These are phyloP conservation scores for Aphelinus atriplicis DNA, from an alignment of 1,140 invertebrate genomes.

Conservation along the genomic window DNA sequence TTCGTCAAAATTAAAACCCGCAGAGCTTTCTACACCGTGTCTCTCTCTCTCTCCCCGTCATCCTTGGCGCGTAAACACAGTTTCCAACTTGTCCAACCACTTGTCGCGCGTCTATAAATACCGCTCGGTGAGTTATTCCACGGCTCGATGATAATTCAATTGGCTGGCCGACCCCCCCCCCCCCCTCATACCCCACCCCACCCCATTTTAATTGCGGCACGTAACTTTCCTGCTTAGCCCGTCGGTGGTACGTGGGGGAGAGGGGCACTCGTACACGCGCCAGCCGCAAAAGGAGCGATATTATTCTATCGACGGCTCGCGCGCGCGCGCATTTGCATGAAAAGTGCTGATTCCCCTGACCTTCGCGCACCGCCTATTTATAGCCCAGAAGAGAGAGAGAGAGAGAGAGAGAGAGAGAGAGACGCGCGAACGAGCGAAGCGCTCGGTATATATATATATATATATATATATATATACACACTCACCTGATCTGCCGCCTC, in stretches of 20 bases:
- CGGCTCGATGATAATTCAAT: background rate
- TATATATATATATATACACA: too few relatives aligned
- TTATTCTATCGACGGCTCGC: conserved; percentile 51
- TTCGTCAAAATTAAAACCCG: too few relatives aligned
- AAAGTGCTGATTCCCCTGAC: conserved; percentile 57
- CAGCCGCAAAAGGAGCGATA: conserved; percentile 47
- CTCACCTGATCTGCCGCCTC: too few relatives aligned
- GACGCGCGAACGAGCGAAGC: too few relatives aligned
- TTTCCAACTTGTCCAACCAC: background rate
- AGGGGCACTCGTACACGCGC: too few relatives aligned
- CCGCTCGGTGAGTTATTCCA: background rate
- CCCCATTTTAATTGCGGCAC: background rate
- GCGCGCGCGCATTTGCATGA: conserved; percentile 52
- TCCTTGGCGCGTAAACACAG: background rate
- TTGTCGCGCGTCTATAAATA: background rate
- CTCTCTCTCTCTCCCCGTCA: background rate
- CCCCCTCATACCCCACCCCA: background rate
- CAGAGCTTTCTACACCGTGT: background rate
- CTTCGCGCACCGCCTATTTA: conserved; percentile 46
- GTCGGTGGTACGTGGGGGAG: too few relatives aligned
- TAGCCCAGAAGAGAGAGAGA: background rate
- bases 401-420: too few relatives aligned
- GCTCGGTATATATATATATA: too few relatives aligned
- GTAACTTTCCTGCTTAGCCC: conserved; percentile 4
- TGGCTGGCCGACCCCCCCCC: background rate